These are phyloP conservation scores for Aquatica leii DNA, from an alignment of 2,888 invertebrate species.

Conservation along the genomic window DNA sequence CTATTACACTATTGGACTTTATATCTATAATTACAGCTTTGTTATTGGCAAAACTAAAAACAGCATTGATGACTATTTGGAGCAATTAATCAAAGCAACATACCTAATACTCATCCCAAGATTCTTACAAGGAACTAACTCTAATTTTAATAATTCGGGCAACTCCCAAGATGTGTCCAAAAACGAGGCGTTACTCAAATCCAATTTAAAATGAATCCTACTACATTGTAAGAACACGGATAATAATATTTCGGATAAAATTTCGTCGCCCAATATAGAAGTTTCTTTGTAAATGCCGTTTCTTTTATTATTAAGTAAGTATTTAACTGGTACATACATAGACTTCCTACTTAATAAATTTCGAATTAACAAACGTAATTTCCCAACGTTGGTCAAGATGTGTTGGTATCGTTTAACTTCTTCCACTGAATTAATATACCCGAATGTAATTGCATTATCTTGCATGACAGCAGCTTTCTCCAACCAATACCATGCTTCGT, in stretches of 20 bases:
- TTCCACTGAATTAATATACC: constrained; percentile 61
- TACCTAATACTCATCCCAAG: constrained; percentile 70
- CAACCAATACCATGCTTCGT: constrained; percentile 66
- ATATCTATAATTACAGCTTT: constrained; percentile 68
- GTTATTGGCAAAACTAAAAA: constrained; percentile 65
- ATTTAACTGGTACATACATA: constrained; percentile 64
- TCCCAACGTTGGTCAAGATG: constrained; percentile 60
- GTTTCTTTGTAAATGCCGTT: constrained; percentile 53
- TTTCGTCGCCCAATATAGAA: constrained; percentile 70
- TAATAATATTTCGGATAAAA: constrained; percentile 66
- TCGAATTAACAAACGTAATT: constrained; percentile 63
- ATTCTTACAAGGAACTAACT: constrained; percentile 69
- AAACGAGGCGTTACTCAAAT: constrained; percentile 67
- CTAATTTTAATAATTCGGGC: constrained; percentile 63
- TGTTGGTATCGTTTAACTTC: constrained; percentile 58
- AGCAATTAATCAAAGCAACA: constrained; percentile 32
- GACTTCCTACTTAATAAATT: constrained; percentile 63
- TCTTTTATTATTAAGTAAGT: constrained; percentile 56
- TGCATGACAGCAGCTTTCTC: constrained; percentile 59
- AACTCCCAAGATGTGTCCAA: constrained; percentile 71
- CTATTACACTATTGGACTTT: constrained; percentile 67
- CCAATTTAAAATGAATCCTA: constrained; percentile 63
- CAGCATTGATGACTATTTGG: constrained; percentile 12
- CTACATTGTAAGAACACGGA: constrained; percentile 65
- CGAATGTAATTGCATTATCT: constrained; percentile 47